These are phyloP conservation scores for Cliona cf. orientalis DNA, from an alignment of 37 sponge, comb jelly and placozoan species.

Conservation along the genomic window DNA sequence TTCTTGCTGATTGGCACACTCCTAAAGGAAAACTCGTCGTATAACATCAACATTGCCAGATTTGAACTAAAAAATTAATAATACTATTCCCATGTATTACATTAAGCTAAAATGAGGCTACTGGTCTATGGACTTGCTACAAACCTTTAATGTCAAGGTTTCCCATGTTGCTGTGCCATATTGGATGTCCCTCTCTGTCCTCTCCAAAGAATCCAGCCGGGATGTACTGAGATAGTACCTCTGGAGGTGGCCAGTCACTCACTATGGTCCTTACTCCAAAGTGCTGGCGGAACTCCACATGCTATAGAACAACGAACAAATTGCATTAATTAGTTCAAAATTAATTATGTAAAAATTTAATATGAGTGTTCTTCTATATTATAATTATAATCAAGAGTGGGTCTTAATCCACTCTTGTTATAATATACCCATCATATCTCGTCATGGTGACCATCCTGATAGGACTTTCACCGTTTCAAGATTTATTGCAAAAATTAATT, in stretches of 20 bases:
- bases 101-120: not conserved
- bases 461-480: no score
- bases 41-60: no score
- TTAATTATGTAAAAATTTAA: not conserved
- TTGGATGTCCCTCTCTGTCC: conserved; percentile 75
- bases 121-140: not conserved
- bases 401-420: no score
- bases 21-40: conserved; percentile 8
- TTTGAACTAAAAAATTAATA: not conserved
- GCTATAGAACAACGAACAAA: conserved; percentile 21
- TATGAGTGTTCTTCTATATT: not conserved
- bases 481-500: no score
- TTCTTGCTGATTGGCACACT: conserved; percentile 10
- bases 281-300: conserved; percentile 49
- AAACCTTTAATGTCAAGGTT: conserved; percentile 68
- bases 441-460: no score
- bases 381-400: not conserved
- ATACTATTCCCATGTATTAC: not conserved
- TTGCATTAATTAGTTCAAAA: not conserved
- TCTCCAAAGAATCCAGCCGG: conserved; percentile 65
- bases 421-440: no score
- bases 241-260: conserved; percentile 62
- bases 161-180: conserved; percentile 44
- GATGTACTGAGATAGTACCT: conserved; percentile 60
- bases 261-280: conserved; percentile 47